A percentile compares a stretch with the other conserved stretches of the same genome.
These are phyloP conservation scores for Ernsta delagoae DNA, from an alignment of 2,888 invertebrate species.

Conservation along the genomic window DNA sequence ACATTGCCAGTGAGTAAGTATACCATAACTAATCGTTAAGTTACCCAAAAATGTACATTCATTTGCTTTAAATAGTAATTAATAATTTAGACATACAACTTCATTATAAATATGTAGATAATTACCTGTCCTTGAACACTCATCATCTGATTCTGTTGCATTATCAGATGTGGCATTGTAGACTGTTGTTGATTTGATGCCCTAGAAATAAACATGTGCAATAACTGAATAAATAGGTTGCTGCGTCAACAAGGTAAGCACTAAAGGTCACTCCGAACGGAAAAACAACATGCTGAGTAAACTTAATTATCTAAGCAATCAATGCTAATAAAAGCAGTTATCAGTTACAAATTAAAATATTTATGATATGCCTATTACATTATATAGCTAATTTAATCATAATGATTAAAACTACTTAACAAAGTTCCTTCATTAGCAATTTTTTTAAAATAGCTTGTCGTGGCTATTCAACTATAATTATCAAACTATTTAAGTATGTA, in stretches of 20 bases:
- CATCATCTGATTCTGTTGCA: conserved; percentile 84
- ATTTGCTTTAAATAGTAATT: too few species aligned
- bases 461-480: too few species aligned
- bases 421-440: too few species aligned
- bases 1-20: too few species aligned
- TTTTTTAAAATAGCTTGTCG: too few species aligned
- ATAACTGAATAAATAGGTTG: conserved; percentile 23
- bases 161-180: conserved; percentile 79
- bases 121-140: conserved; percentile 80
- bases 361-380: not conserved
- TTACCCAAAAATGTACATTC: too few species aligned
- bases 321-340: not conserved
- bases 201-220: conserved; percentile 54
- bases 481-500: too few species aligned
- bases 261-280: conserved; percentile 35
- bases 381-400: too few species aligned
- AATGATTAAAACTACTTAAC: too few species aligned
- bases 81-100: not conserved
- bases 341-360: not conserved
- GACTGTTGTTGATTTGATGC: conserved; percentile 78
- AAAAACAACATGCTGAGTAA: conserved; percentile 21
- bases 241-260: conserved; percentile 41
- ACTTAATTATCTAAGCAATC: not conserved
- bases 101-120: conserved; percentile 14
- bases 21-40: too few species aligned